phyloP scores from a whole-genome alignment of 2,888 invertebrate genomes.

The Agonopterix arenella region DNA sequence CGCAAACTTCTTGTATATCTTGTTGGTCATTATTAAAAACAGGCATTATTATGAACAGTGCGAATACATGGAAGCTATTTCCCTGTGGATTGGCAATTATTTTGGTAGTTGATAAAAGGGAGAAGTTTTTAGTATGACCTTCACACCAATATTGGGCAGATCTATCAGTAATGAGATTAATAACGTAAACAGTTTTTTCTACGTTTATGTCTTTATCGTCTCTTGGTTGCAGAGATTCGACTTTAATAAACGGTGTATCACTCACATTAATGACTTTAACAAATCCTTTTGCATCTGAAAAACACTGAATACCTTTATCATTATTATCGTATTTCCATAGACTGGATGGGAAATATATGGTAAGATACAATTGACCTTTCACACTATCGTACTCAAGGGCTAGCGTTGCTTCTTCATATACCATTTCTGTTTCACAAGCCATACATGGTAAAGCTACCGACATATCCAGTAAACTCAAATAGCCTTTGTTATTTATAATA shows the following conservation, averaged over 20 bases:
- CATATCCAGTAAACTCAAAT: conserved; percentile 32
- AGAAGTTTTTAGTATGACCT: conserved; percentile 71
- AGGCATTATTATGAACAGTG: conserved; percentile 38
- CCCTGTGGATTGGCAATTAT: conserved; percentile 67
- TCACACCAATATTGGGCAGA: conserved; percentile 82
- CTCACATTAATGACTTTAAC: conserved; percentile 59
- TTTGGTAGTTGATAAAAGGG: conserved; percentile 63
- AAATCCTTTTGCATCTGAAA: conserved; percentile 76
- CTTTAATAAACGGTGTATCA: conserved; percentile 35
- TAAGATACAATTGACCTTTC: conserved; percentile 54
- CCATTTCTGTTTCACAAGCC: conserved; percentile 52
- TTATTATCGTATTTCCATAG: conserved; percentile 64
- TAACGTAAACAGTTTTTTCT: conserved; percentile 63
- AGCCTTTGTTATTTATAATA: conserved; percentile 47
- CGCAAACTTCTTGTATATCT: too few relatives aligned
- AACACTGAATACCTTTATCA: conserved; percentile 76
- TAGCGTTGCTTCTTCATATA: conserved; percentile 43
- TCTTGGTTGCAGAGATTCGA: conserved; percentile 7
- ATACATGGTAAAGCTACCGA: conserved; percentile 41
- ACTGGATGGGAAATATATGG: conserved; percentile 74
- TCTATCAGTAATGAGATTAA: conserved; percentile 67
- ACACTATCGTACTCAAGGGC: conserved; percentile 44
- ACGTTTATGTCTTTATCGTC: conserved; percentile 14
- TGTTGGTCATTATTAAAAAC: not conserved
- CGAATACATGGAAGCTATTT: conserved; percentile 52